These are phyloP conservation scores for Psittacula echo DNA, from an alignment of 2,797 vertebrate genomes.

Conservation along the genomic window DNA sequence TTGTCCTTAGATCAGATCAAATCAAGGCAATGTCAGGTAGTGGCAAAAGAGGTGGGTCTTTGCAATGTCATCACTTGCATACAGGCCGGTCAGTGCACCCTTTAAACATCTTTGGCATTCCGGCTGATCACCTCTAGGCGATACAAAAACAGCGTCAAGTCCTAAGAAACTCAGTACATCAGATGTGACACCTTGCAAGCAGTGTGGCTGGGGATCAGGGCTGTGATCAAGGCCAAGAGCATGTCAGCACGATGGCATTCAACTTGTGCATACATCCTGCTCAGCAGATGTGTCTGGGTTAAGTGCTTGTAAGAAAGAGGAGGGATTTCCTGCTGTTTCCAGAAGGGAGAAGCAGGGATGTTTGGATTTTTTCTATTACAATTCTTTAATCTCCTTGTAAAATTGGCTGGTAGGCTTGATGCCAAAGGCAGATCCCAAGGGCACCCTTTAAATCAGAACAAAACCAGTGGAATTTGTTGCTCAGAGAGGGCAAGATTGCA, in stretches of 20 bases:
- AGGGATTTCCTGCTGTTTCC: neutral
- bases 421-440: neutral
- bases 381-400: neutral
- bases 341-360: neutral
- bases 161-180: neutral
- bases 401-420: neutral
- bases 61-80: neutral
- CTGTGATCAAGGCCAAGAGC: neutral
- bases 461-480: rapidly evolving
- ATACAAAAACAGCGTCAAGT: neutral
- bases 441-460: neutral
- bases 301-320: neutral
- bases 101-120: neutral
- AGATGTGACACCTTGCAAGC: neutral
- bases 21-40: neutral
- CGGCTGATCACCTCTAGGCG: neutral
- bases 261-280: neutral
- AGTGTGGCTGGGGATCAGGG: neutral
- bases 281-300: neutral
- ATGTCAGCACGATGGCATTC: neutral
- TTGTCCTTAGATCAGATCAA: neutral
- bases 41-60: neutral
- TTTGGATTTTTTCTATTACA: neutral
- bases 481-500: neutral
- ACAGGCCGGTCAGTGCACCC: neutral